Evolutionary conservation across 2,797 vertebrate species (phyloP), one percentile per base, ranked within the genome.

Genomic region (Micrastur ruficollis): DNA sequence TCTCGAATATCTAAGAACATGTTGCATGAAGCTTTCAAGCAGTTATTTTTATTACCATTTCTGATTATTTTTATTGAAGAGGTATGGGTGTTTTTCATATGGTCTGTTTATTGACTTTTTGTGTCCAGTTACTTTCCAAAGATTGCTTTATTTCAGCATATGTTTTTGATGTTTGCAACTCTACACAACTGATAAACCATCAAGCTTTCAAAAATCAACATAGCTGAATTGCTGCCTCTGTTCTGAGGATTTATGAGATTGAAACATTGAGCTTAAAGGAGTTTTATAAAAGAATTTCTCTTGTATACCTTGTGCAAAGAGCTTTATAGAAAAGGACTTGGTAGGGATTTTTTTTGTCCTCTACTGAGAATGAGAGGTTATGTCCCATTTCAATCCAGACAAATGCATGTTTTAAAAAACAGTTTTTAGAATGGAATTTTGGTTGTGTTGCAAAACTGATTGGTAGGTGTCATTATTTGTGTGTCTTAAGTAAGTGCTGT

Each of bases 191-290:
- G 14, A 92, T 86, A 92, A 86, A 81, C 61, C 68, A 72, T 89
- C 75, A 58, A 75, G 40, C 59, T 86, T 74, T 90, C 53, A 73
- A 79, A 89, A 92, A 23, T 90, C 79, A 93, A 62, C 1, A 11
- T 73, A 88, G 90, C 79, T 97, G 70, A 95, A 74, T 95, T 97
- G 78, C 88, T 92, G 81, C 94, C 44, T 93, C 89, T 89, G 87
- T 97, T 90, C 79, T 90, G 52, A 96, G 94, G 95, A 97, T 96
- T 98, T 97, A 81, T 3, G 82, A 90, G 92, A 95, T 81, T 96
- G 93, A 76, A 93, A 49, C 89, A 74, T 56, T 95, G 26, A 91
- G 70, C 70, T 74, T 90, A 38, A 95, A 95, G 56, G 72, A 78
- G 83, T 92, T 86, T 97, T 90, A 74, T 73, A 93, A 94, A 89